Conservation (phyloP, 2,797 vertebrate genomes). For the Lutjanus campechanus region DNA sequence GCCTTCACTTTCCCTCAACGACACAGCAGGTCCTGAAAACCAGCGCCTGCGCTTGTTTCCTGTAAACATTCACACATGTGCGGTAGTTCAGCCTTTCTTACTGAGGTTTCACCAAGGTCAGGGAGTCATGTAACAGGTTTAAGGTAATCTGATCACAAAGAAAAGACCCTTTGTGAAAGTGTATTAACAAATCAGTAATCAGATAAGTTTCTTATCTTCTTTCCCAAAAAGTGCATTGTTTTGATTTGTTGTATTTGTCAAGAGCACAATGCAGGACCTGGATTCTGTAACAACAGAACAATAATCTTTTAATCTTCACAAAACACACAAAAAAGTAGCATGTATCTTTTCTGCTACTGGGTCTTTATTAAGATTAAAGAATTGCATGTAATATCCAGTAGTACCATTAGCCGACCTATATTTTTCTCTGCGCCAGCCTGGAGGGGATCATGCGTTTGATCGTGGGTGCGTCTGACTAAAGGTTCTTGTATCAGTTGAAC, state of each 20-base stretch:
- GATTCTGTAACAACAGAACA: constrained; percentile 7
- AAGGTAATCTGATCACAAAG: constrained; percentile 1
- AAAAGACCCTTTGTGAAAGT: not conserved
- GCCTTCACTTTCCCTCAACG: not conserved
- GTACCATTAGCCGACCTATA: too few relatives aligned
- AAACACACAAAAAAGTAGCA: not conserved
- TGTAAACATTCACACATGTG: not conserved
- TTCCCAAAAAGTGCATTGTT: not conserved
- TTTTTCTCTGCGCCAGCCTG: too few relatives aligned
- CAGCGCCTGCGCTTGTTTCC: not conserved
- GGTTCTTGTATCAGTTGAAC: too few relatives aligned
- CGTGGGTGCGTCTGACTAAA: too few relatives aligned
- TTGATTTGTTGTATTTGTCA: not conserved
- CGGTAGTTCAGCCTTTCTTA: not conserved
- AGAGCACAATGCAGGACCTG: not conserved
- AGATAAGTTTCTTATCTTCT: not conserved
- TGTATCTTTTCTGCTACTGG: not conserved
- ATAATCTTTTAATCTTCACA: not conserved
- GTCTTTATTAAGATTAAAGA: not conserved
- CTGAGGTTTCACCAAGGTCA: not conserved
- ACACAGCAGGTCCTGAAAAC: not conserved
- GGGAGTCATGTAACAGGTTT: not conserved
- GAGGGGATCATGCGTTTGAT: too few relatives aligned
- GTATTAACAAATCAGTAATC: not conserved
- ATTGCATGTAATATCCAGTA: too few relatives aligned